Base-by-base conservation (phyloP, 2,113 vertebrate species). In the Eolophus roseicapilla region DNA sequence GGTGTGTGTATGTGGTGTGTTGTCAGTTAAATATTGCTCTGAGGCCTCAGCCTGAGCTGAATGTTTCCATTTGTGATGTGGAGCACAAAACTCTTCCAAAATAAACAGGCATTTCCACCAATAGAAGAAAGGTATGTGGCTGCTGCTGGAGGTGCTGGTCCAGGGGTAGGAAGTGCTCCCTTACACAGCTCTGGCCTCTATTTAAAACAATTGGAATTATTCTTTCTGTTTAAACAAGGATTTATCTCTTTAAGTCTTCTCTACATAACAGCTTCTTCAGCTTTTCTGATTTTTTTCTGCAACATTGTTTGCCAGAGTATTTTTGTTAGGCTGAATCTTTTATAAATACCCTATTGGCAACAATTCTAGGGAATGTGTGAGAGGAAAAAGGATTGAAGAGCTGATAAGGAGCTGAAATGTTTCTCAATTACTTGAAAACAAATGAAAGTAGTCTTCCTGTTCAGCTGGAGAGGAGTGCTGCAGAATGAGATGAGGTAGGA, bases 371-470 rank as follows among this genome's bases (percentile, higher is more conserved):
- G 91, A 92, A 65, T 57, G 74, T 88, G 78, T 80, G 86, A 89
- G 87, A 94, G 88, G 73, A 81, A 91, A 69, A 92, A 91, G 57
- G 77, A 86, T 94, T 55, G 41, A 71, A 79, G 90, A 69, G 49
- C 92, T 86, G 95, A 92, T 94, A 94, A 92, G 86, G 65, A 95
- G 81, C 87, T 91, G 94, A 94, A 94, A 94, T 92, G 92, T 92
- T 96, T 96, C 92, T 89, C 93, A 94, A 69, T 94, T 96, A 80
- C 85, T 92, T 82, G 84, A 93, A 93, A 96, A 92, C 86, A 96
- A 96, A 95, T 93, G 64, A 78, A 92, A 90, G 82, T 39, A 73
- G 74, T 76, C 92, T 92, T 95, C 90, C 73, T 87, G 74, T 96
- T 95, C 82, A 92, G 78, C 65, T 85, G 59, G 62, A 94, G 95